Evolutionary conservation across 2,888 invertebrate species (phyloP), one percentile per base, ranked within the genome.

Genomic region (Trissolcus brochymenae): DNA sequence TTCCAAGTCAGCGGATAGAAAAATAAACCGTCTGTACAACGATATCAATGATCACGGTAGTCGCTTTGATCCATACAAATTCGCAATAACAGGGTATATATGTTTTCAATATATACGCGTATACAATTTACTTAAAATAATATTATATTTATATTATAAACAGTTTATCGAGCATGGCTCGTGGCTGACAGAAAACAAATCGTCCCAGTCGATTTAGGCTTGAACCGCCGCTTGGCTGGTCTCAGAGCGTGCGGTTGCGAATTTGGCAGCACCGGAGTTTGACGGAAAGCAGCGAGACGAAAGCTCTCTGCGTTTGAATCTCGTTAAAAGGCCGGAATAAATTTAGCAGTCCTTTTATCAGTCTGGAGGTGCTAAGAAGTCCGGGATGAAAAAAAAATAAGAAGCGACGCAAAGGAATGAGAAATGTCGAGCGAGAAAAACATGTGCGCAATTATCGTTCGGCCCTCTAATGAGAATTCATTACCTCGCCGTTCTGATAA

Each of bases 21-120:
- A 67, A 67, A 59, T 67, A 67, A 59, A 67, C 14, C 67, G 59
- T 53, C 41, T 46, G 13, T 55, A 46, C n/a, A 67, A 59, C 53
- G 67, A 53, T 46, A 54, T 57, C 43, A 41, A 60, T 68, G 46
- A 25, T 68, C 68, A 60, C 68, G 60, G 17, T 66, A 11, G 35
- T 59, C 59, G 67, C 67, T 68, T 49, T 68, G 54, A 60, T 67
- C 60, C 56, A 11, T 51, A 51, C 19, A 51, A 17, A 51, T 35
- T 35, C 35, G 35, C 35, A 46, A 16, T 46, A n/a, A 54, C 35
- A 54, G 54, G 25, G 21, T 29, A 41, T 56, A 56, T 56, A 41
- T 41, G 56, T 41, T 56, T 56, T 19, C 56, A n/a, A 56, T 56
- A 41, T 56, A 56, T 17, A 40, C 17, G 11, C 17, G 13, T 51